phyloP scores from a whole-genome alignment of 2,888 invertebrate genomes.

The Tanytarsus gracilentus region DNA sequence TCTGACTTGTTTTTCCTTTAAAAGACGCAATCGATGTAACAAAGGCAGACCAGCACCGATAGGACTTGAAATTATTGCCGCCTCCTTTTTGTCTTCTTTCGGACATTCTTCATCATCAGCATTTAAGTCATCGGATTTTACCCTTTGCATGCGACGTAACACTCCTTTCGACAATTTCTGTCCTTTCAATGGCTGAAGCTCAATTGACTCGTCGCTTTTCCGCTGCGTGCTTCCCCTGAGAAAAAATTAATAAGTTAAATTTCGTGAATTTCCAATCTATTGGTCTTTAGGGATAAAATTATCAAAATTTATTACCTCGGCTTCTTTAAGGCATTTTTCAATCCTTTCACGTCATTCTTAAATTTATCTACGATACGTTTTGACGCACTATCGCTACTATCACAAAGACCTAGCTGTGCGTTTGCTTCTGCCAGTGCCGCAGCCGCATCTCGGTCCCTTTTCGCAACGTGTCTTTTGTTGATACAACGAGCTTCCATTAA shows the following conservation, averaged over 20 bases:
- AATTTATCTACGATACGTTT: constrained; percentile 76
- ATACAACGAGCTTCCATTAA: constrained; percentile 73
- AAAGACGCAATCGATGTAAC: constrained; percentile 63
- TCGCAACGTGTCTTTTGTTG: constrained; percentile 41
- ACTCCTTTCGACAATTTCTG: constrained; percentile 46
- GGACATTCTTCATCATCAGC: constrained; percentile 41
- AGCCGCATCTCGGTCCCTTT: constrained; percentile 37
- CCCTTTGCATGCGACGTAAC: constrained; percentile 63
- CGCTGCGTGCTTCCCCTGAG: constrained; percentile 32
- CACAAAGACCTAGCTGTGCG: constrained; percentile 31
- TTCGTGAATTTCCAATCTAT: not conserved
- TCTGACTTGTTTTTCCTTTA: constrained; percentile 74
- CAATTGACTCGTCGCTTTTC: constrained; percentile 54
- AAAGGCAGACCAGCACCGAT: constrained; percentile 78
- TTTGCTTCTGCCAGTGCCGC: constrained; percentile 36
- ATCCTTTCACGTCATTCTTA: constrained; percentile 70
- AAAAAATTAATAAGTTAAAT: not conserved
- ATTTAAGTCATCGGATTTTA: constrained; percentile 62
- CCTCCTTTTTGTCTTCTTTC: constrained; percentile 34
- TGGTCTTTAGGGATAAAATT: not conserved
- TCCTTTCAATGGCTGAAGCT: constrained; percentile 53
- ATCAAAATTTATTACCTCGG: constrained; percentile 44
- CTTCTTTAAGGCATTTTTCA: constrained; percentile 52
- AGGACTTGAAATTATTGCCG: constrained; percentile 61
- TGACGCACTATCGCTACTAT: constrained; percentile 53